These are phyloP conservation scores for Pampusana beccarii DNA, from an alignment of 2,113 vertebrate genomes.

Conservation along the genomic window DNA sequence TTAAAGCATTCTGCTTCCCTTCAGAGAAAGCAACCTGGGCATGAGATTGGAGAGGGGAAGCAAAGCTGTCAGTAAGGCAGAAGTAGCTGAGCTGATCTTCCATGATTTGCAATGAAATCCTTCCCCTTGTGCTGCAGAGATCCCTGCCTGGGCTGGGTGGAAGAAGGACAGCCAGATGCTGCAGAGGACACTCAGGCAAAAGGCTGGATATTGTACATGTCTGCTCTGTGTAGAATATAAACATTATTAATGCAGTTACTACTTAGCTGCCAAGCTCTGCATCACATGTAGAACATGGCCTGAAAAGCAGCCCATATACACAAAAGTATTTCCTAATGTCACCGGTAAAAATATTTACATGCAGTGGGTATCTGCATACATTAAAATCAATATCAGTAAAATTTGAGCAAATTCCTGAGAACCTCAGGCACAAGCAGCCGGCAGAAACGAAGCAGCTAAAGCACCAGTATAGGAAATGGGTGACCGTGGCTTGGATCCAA, in stretches of 20 bases:
- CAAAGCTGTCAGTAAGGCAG: neutral
- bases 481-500: neutral
- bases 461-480: neutral
- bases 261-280: no score
- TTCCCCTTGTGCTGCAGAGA: neutral
- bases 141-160: neutral
- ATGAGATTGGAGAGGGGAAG: neutral
- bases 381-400: neutral
- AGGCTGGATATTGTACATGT: neutral
- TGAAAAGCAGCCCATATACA: neutral
- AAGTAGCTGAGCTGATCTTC: neutral
- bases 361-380: accelerated
- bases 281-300: neutral
- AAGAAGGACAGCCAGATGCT: accelerated
- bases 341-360: neutral
- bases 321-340: neutral
- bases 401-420: neutral
- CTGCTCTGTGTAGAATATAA: neutral
- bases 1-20: neutral
- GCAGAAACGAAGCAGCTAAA: neutral
- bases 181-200: neutral
- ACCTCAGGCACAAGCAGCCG: neutral
- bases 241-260: neutral
- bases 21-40: neutral
- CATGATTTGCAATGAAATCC: neutral